These are phyloP conservation scores for Eulemur macaco DNA, from an alignment of 2,113 vertebrate genomes.

Conservation along the genomic window DNA sequence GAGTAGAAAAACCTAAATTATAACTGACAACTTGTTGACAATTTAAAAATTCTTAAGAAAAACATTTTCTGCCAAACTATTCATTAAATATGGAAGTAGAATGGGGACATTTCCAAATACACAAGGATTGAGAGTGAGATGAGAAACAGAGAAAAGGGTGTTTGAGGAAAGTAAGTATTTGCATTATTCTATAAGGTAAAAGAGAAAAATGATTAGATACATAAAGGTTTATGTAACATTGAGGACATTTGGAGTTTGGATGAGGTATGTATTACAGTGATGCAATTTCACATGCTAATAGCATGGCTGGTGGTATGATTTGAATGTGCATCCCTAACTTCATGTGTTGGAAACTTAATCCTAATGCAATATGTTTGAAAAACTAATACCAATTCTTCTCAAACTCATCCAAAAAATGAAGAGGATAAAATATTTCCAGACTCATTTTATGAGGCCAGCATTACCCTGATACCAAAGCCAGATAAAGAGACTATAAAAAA, in stretches of 20 bases:
- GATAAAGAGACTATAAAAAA: not conserved
- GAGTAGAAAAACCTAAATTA: not conserved
- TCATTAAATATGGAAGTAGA: not conserved
- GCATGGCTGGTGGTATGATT: not conserved
- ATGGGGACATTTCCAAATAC: not conserved
- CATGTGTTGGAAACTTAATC: not conserved
- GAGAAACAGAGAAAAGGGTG: slow-evolving; percentile 64
- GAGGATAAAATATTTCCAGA: not conserved
- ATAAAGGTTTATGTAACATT: not conserved
- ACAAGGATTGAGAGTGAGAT: not conserved
- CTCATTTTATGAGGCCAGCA: not conserved
- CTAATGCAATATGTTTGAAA: not conserved
- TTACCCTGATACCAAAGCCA: not conserved
- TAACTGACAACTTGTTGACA: not conserved
- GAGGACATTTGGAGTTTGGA: not conserved
- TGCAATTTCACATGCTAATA: not conserved
- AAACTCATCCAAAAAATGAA: not conserved
- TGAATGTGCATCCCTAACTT: not conserved
- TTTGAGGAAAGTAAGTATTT: not conserved
- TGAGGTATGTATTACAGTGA: not conserved
- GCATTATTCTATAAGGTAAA: not conserved
- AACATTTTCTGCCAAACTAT: not conserved
- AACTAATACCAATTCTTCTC: not conserved
- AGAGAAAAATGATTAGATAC: not conserved
- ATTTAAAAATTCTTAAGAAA: not conserved